Evolutionary conservation across 2,888 invertebrate genomes (phyloP), one percentile per base, ranked within the genome.

Genomic region (Euzophera pinguis): DNA sequence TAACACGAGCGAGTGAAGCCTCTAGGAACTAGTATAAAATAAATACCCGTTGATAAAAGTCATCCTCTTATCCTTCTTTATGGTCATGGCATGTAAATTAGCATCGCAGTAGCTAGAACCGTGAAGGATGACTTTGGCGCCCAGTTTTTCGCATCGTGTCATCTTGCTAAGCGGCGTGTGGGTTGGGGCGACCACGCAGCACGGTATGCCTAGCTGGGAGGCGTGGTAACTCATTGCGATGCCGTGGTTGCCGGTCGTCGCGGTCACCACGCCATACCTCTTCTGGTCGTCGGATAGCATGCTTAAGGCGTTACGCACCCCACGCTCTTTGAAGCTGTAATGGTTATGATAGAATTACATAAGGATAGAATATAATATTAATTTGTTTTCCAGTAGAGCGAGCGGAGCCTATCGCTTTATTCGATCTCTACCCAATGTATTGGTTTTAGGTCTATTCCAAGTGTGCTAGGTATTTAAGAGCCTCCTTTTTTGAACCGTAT

Each of bases 241-340:
- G 0, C 98, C 98, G 77, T 99, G 98, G 81, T 99, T 99, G 0
- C 98, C 98, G 37, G 96, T 92, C 1, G 97, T 96, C 0, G 98
- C 98, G 0, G 98, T 94, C 55, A 97, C 94, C 0, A 98, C 97
- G 1, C 98, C 98, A 37, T 75, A 80, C 57, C 90, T 91, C 73
- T 93, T 94, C 73, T 97, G 94, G 16, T 96, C 95, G 14, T 94
- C 92, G 1, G 91, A 80, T 4, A 98, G 81, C 82, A 93, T 92
- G 62, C 95, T 71, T 49, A 98, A 85, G 0, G 96, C 93, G 71
- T 97, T 96, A 17, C 97, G 90, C 0, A 97, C 98, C 0, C 98
- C 98, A 56, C 98, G 92, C 77, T 98, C 98, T 78, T 98, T 98
- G 76, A 98, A 98, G 82, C 97, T 97, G 68, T 8, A 39, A 39